Percentiles rank a stretch among this genome's conserved stretches.
These are phyloP conservation scores for Montipora capricornis DNA, from an alignment of 64 coral and sea anemone species.

Conservation along the genomic window DNA sequence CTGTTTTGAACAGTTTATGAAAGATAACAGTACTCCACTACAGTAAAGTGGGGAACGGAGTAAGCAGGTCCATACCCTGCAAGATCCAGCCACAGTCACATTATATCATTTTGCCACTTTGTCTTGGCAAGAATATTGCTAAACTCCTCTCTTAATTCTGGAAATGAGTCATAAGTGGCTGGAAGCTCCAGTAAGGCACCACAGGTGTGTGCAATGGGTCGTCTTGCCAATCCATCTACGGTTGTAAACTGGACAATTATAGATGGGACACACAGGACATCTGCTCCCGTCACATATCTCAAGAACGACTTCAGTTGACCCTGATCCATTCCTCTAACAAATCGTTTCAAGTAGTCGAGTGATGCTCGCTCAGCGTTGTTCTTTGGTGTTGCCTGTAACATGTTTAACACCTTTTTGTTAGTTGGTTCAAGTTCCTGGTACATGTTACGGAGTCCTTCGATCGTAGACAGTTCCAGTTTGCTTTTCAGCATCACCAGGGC, in stretches of 20 bases:
- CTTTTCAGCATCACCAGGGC: neutral
- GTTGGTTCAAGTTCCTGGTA: neutral
- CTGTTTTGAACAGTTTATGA: too few relatives aligned
- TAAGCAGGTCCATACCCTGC: too few relatives aligned
- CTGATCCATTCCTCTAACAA: conserved; percentile 5
- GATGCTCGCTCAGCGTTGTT: neutral
- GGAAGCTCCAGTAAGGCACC: conserved; percentile 34
- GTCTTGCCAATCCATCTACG: conserved; percentile 20
- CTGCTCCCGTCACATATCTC: neutral
- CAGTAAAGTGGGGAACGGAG: too few relatives aligned
- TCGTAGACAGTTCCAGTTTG: conserved; percentile 4
- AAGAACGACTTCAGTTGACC: neutral
- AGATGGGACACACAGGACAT: neutral
- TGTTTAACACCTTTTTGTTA: neutral
- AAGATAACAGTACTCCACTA: too few relatives aligned
- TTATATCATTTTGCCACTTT: conserved; percentile 25
- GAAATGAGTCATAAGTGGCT: neutral
- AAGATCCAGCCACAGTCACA: neutral
- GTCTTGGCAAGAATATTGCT: conserved; percentile 26
- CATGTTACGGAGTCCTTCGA: neutral
- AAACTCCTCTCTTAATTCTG: conserved; percentile 13
- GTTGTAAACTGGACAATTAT: neutral
- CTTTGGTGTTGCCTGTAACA: neutral
- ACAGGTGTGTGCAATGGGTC: conserved; percentile 46
- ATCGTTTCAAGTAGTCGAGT: neutral